These are phyloP conservation scores for Megalonaias nervosa DNA, from an alignment of 1,140 invertebrate species.

Conservation along the genomic window DNA sequence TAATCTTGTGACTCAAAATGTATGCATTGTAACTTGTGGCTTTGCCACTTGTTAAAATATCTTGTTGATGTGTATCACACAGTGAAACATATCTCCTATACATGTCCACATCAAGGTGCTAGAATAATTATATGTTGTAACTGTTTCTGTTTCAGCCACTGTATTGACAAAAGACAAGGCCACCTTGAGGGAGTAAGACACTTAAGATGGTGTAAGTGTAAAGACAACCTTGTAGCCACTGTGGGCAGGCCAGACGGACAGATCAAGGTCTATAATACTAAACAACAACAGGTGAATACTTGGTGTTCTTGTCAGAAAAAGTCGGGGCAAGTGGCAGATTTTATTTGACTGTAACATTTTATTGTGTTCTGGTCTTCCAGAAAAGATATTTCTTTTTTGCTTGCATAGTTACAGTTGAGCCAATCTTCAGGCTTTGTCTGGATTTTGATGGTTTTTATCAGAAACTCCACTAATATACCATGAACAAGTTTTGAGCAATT, in stretches of 20 bases:
- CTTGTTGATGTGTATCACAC: not conserved
- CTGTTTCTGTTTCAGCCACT: slow-evolving; percentile 51
- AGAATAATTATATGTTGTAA: not conserved
- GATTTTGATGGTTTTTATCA: too few species aligned
- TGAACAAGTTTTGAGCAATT: too few species aligned
- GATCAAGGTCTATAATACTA: slow-evolving; percentile 67
- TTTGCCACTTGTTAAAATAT: not conserved
- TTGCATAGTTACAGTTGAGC: too few species aligned
- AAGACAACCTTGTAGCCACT: slow-evolving; percentile 63
- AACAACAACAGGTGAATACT: slow-evolving; percentile 62
- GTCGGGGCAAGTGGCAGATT: too few species aligned
- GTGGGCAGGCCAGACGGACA: slow-evolving; percentile 63
- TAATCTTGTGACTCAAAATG: not conserved
- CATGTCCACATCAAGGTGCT: too few species aligned
- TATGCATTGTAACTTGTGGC: not conserved
- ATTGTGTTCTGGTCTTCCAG: too few species aligned
- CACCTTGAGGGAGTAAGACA: slow-evolving; percentile 58
- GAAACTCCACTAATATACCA: too few species aligned
- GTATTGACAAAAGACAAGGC: slow-evolving; percentile 63
- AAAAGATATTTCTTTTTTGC: too few species aligned
- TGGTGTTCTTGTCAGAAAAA: too few species aligned
- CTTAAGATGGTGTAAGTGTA: slow-evolving; percentile 63
- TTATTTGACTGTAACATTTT: too few species aligned
- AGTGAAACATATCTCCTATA: not conserved
- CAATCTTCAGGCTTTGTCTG: too few species aligned